A percentile compares a stretch with the other conserved stretches of the same genome.
Evolutionary conservation across 1,140 invertebrate genomes (phyloP).

Genomic region (Berghia stephanieae): DNA sequence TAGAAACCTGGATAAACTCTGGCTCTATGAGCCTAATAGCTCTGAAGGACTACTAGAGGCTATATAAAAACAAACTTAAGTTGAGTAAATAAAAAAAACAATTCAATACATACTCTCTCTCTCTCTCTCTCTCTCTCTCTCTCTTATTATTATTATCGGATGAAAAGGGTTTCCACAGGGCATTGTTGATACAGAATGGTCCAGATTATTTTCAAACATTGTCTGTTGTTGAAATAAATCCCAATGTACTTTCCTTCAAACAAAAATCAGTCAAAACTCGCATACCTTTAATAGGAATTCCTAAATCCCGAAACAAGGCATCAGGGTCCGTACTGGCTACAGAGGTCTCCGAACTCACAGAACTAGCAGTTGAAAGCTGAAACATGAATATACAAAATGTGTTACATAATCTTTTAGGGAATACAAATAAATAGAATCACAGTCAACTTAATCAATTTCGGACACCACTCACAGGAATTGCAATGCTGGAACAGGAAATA

Average conservation of each 20-base stretch:
- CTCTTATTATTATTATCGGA: not conserved
- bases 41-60: too few species aligned
- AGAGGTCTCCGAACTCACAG: constrained; percentile 39
- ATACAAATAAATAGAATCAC: constrained; percentile 23
- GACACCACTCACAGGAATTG: not conserved
- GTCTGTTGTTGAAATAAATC: not conserved
- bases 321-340: constrained; percentile 48
- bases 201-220: not conserved
- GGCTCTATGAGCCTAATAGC: too few species aligned
- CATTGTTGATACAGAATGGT: not conserved
- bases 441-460: not conserved
- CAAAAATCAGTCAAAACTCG: too few species aligned
- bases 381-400: too few species aligned
- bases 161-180: not conserved
- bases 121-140: not conserved
- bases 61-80: too few species aligned
- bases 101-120: not conserved
- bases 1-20: too few species aligned
- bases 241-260: too few species aligned
- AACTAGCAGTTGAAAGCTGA: too few species aligned
- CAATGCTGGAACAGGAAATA: not conserved
- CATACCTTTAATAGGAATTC: constrained; percentile 54
- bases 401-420: too few species aligned
- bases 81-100: too few species aligned
- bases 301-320: constrained; percentile 55